phyloP scores from a whole-genome alignment of 2,888 invertebrate genomes.

The Neoitamus cyanurus region DNA sequence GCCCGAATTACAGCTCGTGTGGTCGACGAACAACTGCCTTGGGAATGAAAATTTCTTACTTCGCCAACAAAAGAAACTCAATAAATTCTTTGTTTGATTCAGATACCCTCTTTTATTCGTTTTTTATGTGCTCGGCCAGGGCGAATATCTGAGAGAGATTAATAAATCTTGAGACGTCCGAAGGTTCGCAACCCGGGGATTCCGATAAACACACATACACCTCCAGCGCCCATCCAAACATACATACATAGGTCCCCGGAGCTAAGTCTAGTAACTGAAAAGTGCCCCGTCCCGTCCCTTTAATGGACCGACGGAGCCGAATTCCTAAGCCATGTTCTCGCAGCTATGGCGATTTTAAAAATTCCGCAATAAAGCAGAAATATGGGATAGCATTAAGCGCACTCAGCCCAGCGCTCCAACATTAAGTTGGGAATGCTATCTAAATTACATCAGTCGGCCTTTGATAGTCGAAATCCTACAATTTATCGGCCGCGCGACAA shows the following conservation, averaged over 20 bases:
- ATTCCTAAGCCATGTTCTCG: neutral
- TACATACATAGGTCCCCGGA: neutral
- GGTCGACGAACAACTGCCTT: constrained; percentile 40
- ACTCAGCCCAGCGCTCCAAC: neutral
- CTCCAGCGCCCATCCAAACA: neutral
- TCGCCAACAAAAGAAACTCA: constrained; percentile 31
- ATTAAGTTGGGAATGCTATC: neutral
- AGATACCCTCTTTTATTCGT: constrained; percentile 35
- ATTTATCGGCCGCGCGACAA: neutral
- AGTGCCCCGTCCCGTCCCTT: neutral
- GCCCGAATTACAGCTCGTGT: constrained; percentile 33
- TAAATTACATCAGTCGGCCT: neutral
- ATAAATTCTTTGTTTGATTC: constrained; percentile 44
- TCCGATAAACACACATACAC: neutral
- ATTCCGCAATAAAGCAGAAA: constrained; percentile 1
- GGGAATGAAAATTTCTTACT: constrained; percentile 42
- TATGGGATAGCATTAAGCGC: neutral
- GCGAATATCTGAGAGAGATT: constrained; percentile 19
- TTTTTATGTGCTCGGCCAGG: constrained; percentile 16
- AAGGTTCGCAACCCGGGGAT: constrained; percentile 8
- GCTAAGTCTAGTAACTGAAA: neutral
- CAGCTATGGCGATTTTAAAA: neutral
- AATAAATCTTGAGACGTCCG: constrained; percentile 40
- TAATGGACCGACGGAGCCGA: neutral
- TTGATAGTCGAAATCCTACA: neutral